A percentile compares a stretch with the other conserved stretches of the same genome.
Conservation (phyloP, 2,113 vertebrate species). For the Nettapus auritus region DNA sequence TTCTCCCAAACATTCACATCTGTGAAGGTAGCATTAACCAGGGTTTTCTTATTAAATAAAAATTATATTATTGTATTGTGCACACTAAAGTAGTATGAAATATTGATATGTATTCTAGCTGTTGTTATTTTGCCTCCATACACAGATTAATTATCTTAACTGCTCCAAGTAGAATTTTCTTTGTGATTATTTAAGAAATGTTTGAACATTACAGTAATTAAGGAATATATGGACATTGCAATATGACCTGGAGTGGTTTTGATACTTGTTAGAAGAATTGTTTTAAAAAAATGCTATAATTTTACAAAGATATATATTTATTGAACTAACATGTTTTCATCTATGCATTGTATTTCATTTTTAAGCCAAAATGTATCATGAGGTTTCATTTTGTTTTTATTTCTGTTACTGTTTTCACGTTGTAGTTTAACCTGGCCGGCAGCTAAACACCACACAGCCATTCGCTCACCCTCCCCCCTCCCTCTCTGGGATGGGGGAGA, state of each 20-base stretch:
- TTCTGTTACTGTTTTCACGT: neutral
- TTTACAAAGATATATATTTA: constrained; percentile 9
- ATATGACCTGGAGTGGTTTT: neutral
- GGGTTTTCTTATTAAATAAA: neutral
- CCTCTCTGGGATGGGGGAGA: too few species aligned
- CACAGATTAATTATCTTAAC: neutral
- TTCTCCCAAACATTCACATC: neutral
- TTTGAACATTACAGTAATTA: constrained; percentile 8
- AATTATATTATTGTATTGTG: neutral
- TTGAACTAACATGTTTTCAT: neutral
- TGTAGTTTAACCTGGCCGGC: too few species aligned
- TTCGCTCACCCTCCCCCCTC: too few species aligned
- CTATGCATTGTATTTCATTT: neutral
- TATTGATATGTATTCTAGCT: neutral
- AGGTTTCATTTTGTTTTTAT: neutral
- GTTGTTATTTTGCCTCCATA: neutral
- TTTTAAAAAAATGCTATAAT: neutral
- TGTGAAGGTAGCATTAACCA: neutral
- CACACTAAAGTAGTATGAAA: neutral
- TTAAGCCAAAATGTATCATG: constrained; percentile 22
- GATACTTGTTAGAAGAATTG: neutral
- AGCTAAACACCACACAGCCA: too few species aligned
- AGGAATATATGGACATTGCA: neutral
- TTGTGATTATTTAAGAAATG: constrained; percentile 41
- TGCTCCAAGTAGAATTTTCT: neutral